Evolutionary conservation across 2,888 invertebrate species (phyloP), one percentile per base, ranked within the genome.

Genomic region (Laothoe populi): DNA sequence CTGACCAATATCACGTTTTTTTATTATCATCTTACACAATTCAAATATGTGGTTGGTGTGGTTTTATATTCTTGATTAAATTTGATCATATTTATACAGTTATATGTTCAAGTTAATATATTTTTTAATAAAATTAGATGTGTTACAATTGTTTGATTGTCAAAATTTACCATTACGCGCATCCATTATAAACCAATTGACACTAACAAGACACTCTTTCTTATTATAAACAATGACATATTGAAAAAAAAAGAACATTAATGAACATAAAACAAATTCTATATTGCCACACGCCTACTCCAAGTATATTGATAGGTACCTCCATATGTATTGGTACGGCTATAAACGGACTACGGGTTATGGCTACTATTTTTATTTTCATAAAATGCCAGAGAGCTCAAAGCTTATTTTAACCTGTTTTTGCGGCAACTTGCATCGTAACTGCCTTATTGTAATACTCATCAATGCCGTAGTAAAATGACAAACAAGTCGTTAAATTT

Each of bases 381-480:
- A 69, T 72, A 69, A 71, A 74, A 71, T 65, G 66, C 67, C 67
- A 68, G 66, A 69, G 75, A 68, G 66, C 69, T 73, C 71, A 74
- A 77, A 78, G 70, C 72, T 71, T 76, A 77, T 78, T 73, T 77
- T 77, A 79, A 81, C 77, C 77, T 76, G 79, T 85, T 86, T 83
- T 81, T 83, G 80, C 73, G 67, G 70, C 71, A 70, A 68, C 60
- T 61, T 49, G 69, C 71, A 70, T 72, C 75, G 70, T 72, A 72
- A 72, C 73, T 68, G 70, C 69, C 71, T 74, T 77, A 81, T 82
- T 80, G 79, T 80, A 78, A 76, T 81, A 72, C 77, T 81, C 78
- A 82, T 78, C 82, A 79, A 79, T 81, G 73, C 74, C 64, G 74
- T 71, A 78, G 79, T 82, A 80, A 85, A 83, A 82, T 83, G 75